These are phyloP conservation scores for Galeopterus variegatus DNA, from an alignment of 2,113 vertebrate genomes.

Conservation along the genomic window DNA sequence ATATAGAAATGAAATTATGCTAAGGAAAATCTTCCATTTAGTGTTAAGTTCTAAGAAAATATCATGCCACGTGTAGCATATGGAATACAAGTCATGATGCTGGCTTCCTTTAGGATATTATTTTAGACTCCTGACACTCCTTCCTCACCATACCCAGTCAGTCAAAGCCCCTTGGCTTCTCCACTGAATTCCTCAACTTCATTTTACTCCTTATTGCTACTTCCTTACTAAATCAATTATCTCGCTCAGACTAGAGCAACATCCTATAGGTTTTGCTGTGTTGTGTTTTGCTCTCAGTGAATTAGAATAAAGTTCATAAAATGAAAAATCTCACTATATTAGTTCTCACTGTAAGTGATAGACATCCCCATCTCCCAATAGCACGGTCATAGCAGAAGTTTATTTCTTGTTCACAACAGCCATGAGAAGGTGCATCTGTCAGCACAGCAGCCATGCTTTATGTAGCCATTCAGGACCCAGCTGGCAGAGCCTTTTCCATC, in stretches of 20 bases:
- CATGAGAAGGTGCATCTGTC: not conserved
- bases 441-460: not conserved
- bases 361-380: not conserved
- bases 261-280: not conserved
- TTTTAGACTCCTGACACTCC: not conserved
- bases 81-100: not conserved
- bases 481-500: not conserved
- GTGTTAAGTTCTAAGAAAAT: not conserved
- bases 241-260: not conserved
- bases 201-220: not conserved
- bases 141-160: not conserved
- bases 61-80: not conserved
- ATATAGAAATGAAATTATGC: not conserved
- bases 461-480: not conserved
- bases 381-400: not conserved
- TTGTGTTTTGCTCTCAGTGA: not conserved
- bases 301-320: not conserved
- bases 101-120: not conserved
- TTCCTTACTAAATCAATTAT: not conserved
- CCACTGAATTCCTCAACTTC: not conserved
- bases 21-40: not conserved
- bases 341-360: not conserved
- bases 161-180: not conserved
- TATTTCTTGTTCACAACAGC: not conserved
- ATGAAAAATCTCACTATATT: not conserved